Conservation (phyloP, 35 echinoderm and acorn worm species). For the Stichopus chloronotus region DNA sequence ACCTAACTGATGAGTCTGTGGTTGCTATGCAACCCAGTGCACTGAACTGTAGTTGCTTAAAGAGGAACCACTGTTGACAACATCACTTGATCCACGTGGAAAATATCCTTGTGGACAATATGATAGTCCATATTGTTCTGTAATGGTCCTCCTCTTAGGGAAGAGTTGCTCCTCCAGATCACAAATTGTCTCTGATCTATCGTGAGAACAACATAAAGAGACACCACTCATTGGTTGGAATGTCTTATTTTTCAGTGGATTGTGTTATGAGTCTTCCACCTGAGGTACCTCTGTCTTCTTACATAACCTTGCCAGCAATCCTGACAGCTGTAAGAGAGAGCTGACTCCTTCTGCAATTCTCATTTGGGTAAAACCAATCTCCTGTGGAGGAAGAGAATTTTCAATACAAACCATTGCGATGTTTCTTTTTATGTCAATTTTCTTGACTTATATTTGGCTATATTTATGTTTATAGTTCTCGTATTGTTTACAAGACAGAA, state of each 20-base stretch:
- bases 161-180: no score
- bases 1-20: no score
- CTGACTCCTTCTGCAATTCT: constrained; percentile 96
- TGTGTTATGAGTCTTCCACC: constrained; percentile 8
- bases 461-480: no score
- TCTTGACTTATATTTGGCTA: not conserved
- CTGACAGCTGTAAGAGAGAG: constrained; percentile 90
- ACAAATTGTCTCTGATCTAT: no score
- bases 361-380: constrained; percentile 97
- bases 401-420: not conserved
- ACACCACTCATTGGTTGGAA: not conserved
- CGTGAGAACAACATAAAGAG: not conserved
- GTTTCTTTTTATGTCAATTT: not conserved
- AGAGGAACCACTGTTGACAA: no score
- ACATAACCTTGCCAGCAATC: constrained; percentile 91
- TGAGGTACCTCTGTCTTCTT: constrained; percentile 73
- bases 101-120: no score
- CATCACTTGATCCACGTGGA: no score
- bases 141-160: no score
- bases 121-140: no score
- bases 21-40: no score
- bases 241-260: not conserved
- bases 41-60: no score
- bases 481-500: not conserved
- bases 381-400: constrained; percentile 60